Base-by-base conservation (phyloP, 2,797 vertebrate genomes). In the Myotis findleyi region DNA sequence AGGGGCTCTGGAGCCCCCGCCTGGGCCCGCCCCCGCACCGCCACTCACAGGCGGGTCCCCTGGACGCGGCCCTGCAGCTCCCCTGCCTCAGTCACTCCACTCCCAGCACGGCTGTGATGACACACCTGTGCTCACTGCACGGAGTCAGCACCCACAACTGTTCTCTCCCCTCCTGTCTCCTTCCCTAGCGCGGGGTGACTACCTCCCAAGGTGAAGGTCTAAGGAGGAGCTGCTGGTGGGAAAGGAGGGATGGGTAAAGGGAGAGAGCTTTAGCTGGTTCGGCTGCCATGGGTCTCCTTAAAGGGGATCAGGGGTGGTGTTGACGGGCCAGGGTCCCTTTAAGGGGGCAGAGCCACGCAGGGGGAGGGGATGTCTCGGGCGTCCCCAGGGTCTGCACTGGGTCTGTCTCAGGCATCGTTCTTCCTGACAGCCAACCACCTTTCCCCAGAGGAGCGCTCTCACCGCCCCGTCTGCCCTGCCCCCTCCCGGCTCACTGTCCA, bases 51-150 rank as follows among this genome's bases (percentile, higher is more conserved):
- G 41, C 68, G 21, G 41, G 36, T 30, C 3, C 8, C 41, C 51
- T 36, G 20, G 90, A 25, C 3, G 3, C 27, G 0, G 6, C 3
- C 3, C 47, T 12, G 23, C 9, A 12, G 25, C 36, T 36, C 51
- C 55, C 59, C 23, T 17, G 41, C 55, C 62, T 89, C 81, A 16
- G 49, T 36, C 44, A 41, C 49, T 62, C 84, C 44, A 44, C 17
- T 47, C 38, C 20, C 0, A 17, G 36, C 27, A 0, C 38, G 30
- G 30, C 2, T 27, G 38, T n/a, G 8, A 55, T 12, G 14, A 21
- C 23, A 21, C 23, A 23, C 33, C 41, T 13, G 44, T 3, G 44
- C 14, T 36, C 66, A 2, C 57, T 59, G 1, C 47, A 38, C 27
- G 2, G 3, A 23, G 7, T 30, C 85, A 25, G 30, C 85, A 38